Base-by-base conservation (phyloP, 2,797 vertebrate genomes). In the Zenarchopterus dispar region DNA sequence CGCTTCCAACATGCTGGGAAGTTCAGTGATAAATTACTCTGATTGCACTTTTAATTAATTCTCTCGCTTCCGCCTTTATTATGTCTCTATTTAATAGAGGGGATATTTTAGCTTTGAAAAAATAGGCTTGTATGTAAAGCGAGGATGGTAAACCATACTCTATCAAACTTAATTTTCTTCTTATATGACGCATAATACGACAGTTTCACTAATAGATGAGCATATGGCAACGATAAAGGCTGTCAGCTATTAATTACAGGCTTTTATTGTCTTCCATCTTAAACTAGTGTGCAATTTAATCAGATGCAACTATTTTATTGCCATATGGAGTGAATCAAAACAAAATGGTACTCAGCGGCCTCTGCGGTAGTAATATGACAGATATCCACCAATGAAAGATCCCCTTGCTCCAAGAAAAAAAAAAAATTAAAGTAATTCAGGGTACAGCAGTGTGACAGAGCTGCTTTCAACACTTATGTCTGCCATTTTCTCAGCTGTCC, bases 321-420 rank as follows among this genome's bases (percentile, higher is more conserved):
- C 80, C 80, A 84, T 85, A 78, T 84, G 78, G 74, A 80, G 63
- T 59, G 67, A 47, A 22, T 47, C 74, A 67, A 77, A 75, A 79
- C 59, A 61, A 60, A 71, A 55, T 43, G 53, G 49, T 69, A 69
- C 41, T 31, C 58, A 83, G 77, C 50, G 3, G 51, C 67, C 67
- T 62, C 68, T 59, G 71, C 62, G 75, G 77, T 70, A 81, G 56
- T 67, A 16, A 11, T 33, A 62, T 73, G 84, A 82, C 85, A 82
- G 69, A 70, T 49, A 64, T 74, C 53, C 66, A 70, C 77, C 71
- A 70, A 57, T 82, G 76, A 88, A 70, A 83, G 70, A 86, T 57
- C 18, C 79, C 50, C 69, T 57, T 69, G 48, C 46, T 78, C 43
- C 61, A 62, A 67, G 60, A 62, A 57, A 75, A 78, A 75, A 50